Conservation (phyloP, 2,888 invertebrate species). For the Ophion slaviceki region DNA sequence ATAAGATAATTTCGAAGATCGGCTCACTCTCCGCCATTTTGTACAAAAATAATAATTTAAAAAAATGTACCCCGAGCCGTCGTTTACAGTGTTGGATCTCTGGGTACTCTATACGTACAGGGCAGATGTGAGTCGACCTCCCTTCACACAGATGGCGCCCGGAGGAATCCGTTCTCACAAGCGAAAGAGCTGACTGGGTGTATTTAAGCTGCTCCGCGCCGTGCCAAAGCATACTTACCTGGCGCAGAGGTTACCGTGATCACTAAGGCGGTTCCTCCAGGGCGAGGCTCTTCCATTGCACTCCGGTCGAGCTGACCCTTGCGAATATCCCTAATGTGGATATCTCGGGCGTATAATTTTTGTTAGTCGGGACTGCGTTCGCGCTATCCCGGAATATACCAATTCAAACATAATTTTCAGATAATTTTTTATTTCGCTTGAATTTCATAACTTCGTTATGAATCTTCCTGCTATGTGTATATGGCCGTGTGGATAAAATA, state of each 20-base stretch:
- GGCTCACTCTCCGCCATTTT: too few species aligned
- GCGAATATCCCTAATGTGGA: conserved; percentile 85
- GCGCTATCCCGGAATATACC: conserved; percentile 68
- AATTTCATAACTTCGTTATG: too few species aligned
- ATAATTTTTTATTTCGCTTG: too few species aligned
- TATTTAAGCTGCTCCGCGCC: conserved; percentile 32
- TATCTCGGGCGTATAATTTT: conserved; percentile 83
- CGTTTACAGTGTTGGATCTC: too few species aligned
- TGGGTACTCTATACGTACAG: too few species aligned
- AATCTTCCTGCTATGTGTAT: too few species aligned
- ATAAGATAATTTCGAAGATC: too few species aligned
- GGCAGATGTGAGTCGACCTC: background rate
- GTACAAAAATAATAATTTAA: too few species aligned
- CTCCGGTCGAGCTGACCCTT: conserved; percentile 86
- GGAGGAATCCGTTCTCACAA: conserved; percentile 28
- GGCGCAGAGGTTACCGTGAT: conserved; percentile 85
- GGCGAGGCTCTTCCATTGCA: conserved; percentile 86
- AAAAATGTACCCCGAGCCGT: too few species aligned
- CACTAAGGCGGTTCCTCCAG: conserved; percentile 82
- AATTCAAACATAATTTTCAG: conserved; percentile 34
- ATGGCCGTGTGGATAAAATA: too few species aligned
- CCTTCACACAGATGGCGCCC: conserved; percentile 22
- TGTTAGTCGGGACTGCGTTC: conserved; percentile 74
- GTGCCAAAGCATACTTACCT: conserved; percentile 80
- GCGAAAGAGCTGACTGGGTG: background rate